These are phyloP conservation scores for Cerastoderma edule DNA, from an alignment of 2,888 invertebrate genomes.

Conservation along the genomic window DNA sequence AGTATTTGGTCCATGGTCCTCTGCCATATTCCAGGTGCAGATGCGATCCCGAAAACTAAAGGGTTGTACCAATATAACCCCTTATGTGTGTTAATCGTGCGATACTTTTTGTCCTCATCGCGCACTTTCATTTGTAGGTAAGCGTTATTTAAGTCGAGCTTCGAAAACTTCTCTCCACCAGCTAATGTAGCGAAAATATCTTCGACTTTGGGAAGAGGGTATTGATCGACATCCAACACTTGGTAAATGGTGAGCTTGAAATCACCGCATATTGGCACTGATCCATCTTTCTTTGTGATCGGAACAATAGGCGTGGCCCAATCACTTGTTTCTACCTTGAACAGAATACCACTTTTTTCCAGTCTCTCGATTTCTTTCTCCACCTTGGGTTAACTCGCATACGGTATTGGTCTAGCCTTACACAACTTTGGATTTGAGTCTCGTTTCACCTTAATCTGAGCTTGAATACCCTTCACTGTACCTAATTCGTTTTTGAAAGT, in stretches of 20 bases:
- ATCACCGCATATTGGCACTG: background rate
- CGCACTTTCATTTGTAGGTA: background rate
- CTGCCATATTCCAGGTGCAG: background rate
- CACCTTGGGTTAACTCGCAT: background rate
- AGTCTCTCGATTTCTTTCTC: background rate
- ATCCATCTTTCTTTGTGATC: background rate
- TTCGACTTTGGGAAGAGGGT: background rate
- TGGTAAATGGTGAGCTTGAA: background rate
- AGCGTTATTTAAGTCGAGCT: background rate
- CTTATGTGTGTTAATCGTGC: background rate
- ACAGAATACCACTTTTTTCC: background rate
- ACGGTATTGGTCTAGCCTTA: background rate
- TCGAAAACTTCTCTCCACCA: background rate
- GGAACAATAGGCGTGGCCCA: background rate
- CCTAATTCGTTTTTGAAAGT: background rate
- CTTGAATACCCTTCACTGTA: background rate
- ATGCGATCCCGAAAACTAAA: background rate
- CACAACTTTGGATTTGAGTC: background rate
- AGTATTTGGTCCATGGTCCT: background rate
- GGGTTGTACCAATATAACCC: background rate
- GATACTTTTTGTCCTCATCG: background rate
- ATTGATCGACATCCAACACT: background rate
- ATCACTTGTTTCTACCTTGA: background rate
- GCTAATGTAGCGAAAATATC: background rate
- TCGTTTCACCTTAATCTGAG: background rate